Evolutionary conservation across 2,888 invertebrate species (phyloP), one percentile per base, ranked within the genome.

Genomic region (Copidosoma aretas): DNA sequence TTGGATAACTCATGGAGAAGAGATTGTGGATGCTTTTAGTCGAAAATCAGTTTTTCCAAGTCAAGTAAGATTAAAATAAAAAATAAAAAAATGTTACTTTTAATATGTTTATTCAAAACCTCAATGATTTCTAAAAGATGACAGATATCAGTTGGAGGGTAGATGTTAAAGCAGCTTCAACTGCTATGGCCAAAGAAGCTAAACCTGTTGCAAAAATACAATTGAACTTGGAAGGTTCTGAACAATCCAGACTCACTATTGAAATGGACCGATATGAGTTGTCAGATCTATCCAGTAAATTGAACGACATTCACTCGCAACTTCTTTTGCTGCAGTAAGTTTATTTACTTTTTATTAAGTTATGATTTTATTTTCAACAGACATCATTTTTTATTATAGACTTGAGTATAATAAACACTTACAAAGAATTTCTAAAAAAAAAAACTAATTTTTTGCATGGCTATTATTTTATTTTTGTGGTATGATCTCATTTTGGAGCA

Each of bases 261-360:
- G 79, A 83, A 71, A 77, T 82, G 72, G 75, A 82, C 60, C 80
- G 79, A 73, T 70, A 73, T 10, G 74, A 78, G 53, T 74, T 83
- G 5, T 73, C 71, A 39, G 74, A 79, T 25, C 67, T 83, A 4
- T 80, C 80, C 72, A 39, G 79, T 25, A 79, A 78, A 71, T 75
- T 82, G 61, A 81, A 82, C 66, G 77, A 78, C 63, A 81, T 83
- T 69, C 82, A 83, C 59, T 69, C 73, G 24, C 80, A 83, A 57
- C 72, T 83, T 19, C 82, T 83, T 74, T 67, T 77, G 52, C 75
- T 82, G 14, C 80, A 80, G 76, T 81, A 76, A 73, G 63, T 70
- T 25, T 57, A 5, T 39, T 43, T 58, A 4, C 8, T 46, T 41
- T 24, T 52, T 15, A 41, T 32, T 39, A 43, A 61, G n/a, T 69